Evolutionary conservation across 2,888 invertebrate species (phyloP).

Genomic region (Charanyca ferruginea): DNA sequence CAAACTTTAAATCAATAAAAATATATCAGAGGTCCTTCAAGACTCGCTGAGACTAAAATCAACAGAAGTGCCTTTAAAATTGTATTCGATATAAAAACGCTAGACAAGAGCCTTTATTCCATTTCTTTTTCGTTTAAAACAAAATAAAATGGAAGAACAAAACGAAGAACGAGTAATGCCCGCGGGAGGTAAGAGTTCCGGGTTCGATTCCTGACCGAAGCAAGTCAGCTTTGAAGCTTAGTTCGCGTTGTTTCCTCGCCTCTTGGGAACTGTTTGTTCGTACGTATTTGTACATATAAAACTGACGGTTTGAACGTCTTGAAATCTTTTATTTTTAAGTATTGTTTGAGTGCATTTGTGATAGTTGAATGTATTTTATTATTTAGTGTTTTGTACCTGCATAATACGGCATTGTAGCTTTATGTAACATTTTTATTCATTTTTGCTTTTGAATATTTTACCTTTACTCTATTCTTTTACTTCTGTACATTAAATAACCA

Average conservation of each 20-base stretch:
- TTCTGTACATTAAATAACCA: too few relatives aligned
- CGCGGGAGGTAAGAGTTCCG: constrained; percentile 64
- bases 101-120: constrained; percentile 51
- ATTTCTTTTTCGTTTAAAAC: constrained; percentile 58
- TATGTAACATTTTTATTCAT: not conserved
- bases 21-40: constrained; percentile 19
- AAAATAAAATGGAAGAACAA: constrained; percentile 63
- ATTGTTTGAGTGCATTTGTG: constrained; percentile 30
- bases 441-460: not conserved
- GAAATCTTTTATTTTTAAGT: constrained; percentile 52
- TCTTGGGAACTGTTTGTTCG: constrained; percentile 52
- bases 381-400: not conserved
- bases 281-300: constrained; percentile 53
- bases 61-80: constrained; percentile 28
- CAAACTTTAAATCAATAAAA: not conserved
- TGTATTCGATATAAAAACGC: constrained; percentile 37
- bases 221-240: constrained; percentile 67
- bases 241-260: constrained; percentile 62
- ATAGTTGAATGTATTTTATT: not conserved
- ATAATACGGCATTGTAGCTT: not conserved
- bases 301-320: constrained; percentile 56
- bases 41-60: constrained; percentile 28
- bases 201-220: constrained; percentile 69
- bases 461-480: too few relatives aligned
- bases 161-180: constrained; percentile 63